phyloP scores from a whole-genome alignment of 2,888 invertebrate species.

The Ptilodon capucinus region DNA sequence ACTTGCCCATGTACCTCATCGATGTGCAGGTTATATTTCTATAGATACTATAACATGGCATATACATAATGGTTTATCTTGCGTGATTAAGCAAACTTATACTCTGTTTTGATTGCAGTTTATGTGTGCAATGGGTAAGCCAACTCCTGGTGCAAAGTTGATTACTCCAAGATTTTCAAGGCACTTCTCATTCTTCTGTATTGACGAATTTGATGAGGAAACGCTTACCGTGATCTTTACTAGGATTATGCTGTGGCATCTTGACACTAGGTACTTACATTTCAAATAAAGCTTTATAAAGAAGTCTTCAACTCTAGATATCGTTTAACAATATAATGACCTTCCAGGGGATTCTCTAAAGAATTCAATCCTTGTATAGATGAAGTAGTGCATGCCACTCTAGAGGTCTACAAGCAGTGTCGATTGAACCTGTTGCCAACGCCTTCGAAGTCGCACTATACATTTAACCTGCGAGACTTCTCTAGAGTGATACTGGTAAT shows the following conservation, averaged over 20 bases:
- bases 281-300: neutral
- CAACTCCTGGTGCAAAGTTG: slow-evolving; percentile 91
- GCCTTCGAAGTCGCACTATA: slow-evolving; percentile 96
- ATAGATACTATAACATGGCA: neutral
- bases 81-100: too few relatives aligned
- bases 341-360: slow-evolving; percentile 93
- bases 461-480: slow-evolving; percentile 97
- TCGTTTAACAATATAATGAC: too few relatives aligned
- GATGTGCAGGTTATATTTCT: slow-evolving; percentile 87
- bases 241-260: slow-evolving; percentile 96
- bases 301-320: neutral
- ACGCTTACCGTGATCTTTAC: slow-evolving; percentile 93
- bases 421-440: slow-evolving; percentile 93
- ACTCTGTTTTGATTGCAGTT: too few relatives aligned
- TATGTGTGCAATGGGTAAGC: slow-evolving; percentile 93
- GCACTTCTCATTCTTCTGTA: slow-evolving; percentile 92
- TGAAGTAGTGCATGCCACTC: slow-evolving; percentile 92
- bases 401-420: slow-evolving; percentile 93
- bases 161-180: slow-evolving; percentile 93
- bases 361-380: slow-evolving; percentile 97
- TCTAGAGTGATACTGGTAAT: slow-evolving; percentile 95
- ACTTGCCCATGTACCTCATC: slow-evolving; percentile 89
- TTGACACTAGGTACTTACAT: slow-evolving; percentile 89
- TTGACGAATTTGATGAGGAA: slow-evolving; percentile 94
- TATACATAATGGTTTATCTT: neutral